These are phyloP conservation scores for Polyploca ridens DNA, from an alignment of 2,888 invertebrate genomes.

Conservation along the genomic window DNA sequence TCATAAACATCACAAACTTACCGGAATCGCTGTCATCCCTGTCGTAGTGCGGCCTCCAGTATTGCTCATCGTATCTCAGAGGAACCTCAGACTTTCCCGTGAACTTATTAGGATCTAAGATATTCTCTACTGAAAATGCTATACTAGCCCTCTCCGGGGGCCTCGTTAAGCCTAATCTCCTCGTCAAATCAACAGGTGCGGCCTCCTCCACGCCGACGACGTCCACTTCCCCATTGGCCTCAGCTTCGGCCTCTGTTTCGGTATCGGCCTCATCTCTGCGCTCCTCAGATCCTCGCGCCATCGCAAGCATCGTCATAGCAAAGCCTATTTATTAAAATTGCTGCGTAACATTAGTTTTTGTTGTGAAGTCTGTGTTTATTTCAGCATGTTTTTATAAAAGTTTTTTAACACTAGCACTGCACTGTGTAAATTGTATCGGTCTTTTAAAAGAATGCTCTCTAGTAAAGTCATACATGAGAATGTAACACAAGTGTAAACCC, in stretches of 20 bases:
- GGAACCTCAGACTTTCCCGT: conserved; percentile 87
- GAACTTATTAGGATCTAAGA: conserved; percentile 95
- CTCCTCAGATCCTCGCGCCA: conserved; percentile 79
- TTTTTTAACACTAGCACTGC: conserved; percentile 45
- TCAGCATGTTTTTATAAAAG: background rate
- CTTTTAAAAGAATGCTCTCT: conserved; percentile 15
- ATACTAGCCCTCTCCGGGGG: conserved; percentile 83
- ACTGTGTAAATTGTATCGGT: conserved; percentile 22
- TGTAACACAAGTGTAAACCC: background rate
- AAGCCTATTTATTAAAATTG: conserved; percentile 54
- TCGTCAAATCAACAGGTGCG: conserved; percentile 76
- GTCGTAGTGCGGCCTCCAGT: conserved; percentile 82
- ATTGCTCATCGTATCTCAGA: conserved; percentile 84
- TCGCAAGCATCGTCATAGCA: conserved; percentile 84
- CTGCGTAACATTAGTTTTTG: background rate
- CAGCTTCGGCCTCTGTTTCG: conserved; percentile 67
- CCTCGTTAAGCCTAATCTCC: conserved; percentile 84
- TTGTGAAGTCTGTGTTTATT: background rate
- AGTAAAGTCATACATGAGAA: conserved; percentile 15
- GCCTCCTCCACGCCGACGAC: conserved; percentile 80
- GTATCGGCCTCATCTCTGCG: conserved; percentile 63
- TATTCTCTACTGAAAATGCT: conserved; percentile 96
- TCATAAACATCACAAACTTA: conserved; percentile 42
- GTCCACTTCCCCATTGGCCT: conserved; percentile 72
- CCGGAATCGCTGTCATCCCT: conserved; percentile 85